Percentiles rank a stretch among this genome's conserved stretches.
Conservation (phyloP, 2,113 vertebrate genomes). For the Brevimyrus niger region DNA sequence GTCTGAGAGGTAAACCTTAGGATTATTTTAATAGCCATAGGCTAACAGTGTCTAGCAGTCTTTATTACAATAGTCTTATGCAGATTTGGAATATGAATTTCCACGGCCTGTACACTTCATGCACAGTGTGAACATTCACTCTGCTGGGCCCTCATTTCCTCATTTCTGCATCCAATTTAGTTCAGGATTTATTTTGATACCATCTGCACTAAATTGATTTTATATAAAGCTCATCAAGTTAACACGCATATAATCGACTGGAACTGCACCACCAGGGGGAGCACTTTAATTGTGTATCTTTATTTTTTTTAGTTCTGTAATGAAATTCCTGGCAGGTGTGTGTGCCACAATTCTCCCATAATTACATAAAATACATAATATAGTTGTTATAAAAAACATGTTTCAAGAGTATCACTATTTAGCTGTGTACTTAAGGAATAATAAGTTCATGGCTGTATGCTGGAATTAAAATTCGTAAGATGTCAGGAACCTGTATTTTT, state of each 20-base stretch:
- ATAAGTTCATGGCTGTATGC: background rate
- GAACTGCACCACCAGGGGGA: conserved; percentile 19
- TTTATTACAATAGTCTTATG: background rate
- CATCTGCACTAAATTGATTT: background rate
- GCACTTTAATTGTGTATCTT: background rate
- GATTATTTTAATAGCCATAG: conserved; percentile 5
- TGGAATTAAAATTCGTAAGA: background rate
- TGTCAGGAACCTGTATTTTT: background rate
- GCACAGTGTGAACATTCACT: background rate
- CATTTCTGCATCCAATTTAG: background rate
- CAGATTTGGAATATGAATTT: background rate
- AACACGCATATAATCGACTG: background rate
- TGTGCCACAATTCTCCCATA: background rate
- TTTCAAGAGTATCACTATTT: background rate
- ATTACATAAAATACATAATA: background rate
- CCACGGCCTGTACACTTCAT: background rate
- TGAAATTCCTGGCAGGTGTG: background rate
- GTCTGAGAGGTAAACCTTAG: background rate
- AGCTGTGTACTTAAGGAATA: background rate
- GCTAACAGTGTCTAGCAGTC: background rate
- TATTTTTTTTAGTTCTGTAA: background rate
- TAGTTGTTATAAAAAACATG: background rate
- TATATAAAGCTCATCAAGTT: background rate
- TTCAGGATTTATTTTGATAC: background rate
- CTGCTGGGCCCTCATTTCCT: background rate